Percentiles rank a stretch among this genome's conserved stretches.
Evolutionary conservation across 2,113 vertebrate genomes (phyloP).

Genomic region (Crotalus helleri): DNA sequence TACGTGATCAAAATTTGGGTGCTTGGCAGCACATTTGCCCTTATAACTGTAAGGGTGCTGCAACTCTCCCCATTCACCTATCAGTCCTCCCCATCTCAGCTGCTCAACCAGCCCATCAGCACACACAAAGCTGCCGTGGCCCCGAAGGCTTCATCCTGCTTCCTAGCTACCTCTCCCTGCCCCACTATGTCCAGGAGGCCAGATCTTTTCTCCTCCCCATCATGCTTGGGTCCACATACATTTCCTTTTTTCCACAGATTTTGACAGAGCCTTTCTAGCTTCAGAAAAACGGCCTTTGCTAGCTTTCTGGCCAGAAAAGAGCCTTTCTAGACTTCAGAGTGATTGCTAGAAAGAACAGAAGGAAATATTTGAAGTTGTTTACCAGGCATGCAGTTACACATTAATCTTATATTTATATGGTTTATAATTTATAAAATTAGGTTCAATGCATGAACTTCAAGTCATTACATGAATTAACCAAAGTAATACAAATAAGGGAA

Average conservation of each 20-base stretch:
- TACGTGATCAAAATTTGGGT: neutral
- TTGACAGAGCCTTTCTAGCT: neutral
- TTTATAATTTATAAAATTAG: neutral
- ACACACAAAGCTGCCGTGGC: neutral
- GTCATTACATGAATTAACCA: conserved; percentile 3
- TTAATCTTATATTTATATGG: neutral
- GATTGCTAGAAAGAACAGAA: neutral
- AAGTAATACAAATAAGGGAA: neutral
- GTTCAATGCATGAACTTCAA: neutral
- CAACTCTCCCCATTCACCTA: neutral
- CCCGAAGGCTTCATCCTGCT: neutral
- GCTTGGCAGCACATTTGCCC: neutral
- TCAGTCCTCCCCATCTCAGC: neutral
- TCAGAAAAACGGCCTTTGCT: neutral
- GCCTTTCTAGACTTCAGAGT: neutral
- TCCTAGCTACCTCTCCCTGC: neutral
- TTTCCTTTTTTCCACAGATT: neutral
- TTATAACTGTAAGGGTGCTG: neutral
- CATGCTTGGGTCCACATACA: neutral
- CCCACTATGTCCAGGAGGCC: neutral
- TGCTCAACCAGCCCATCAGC: neutral
- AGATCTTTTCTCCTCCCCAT: neutral
- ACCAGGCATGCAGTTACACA: neutral
- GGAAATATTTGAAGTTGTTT: neutral
- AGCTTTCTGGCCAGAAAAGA: neutral